Percentiles rank a stretch among this genome's conserved stretches.
Conservation (phyloP, 2,888 invertebrate species). For the Apamea anceps region DNA sequence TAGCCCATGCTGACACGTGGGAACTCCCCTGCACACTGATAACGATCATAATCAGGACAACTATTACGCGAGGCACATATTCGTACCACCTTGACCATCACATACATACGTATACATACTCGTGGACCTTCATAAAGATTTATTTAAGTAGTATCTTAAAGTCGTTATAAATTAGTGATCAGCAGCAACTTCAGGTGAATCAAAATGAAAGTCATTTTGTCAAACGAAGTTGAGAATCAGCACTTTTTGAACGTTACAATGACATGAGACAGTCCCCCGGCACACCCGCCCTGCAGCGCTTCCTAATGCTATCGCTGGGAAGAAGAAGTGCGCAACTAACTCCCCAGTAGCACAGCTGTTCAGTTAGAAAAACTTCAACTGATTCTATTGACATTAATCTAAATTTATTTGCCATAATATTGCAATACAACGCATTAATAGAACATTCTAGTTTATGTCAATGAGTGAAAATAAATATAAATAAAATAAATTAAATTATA, state of each 20-base stretch:
- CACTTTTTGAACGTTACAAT: neutral
- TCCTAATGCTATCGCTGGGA: neutral
- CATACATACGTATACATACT: neutral
- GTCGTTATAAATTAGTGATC: neutral
- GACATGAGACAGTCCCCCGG: no score
- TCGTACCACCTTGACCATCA: neutral
- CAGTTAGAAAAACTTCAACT: neutral
- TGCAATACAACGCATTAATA: neutral
- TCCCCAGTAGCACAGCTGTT: neutral
- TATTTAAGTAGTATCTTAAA: neutral
- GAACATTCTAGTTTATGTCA: neutral
- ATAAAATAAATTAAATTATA: neutral
- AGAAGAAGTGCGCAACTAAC: neutral
- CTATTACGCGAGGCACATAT: neutral
- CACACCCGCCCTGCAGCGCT: neutral
- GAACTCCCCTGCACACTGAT: neutral
- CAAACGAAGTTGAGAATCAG: neutral
- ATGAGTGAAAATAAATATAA: neutral
- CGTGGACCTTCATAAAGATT: neutral
- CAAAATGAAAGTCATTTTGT: neutral
- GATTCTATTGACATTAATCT: neutral
- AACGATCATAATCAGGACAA: neutral
- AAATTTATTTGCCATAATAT: no score
- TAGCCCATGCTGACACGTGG: neutral
- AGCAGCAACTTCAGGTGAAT: neutral